A percentile compares a stretch with the other conserved stretches of the same genome.
Conservation (phyloP, 2,113 vertebrate genomes). For the Pteropus alecto region DNA sequence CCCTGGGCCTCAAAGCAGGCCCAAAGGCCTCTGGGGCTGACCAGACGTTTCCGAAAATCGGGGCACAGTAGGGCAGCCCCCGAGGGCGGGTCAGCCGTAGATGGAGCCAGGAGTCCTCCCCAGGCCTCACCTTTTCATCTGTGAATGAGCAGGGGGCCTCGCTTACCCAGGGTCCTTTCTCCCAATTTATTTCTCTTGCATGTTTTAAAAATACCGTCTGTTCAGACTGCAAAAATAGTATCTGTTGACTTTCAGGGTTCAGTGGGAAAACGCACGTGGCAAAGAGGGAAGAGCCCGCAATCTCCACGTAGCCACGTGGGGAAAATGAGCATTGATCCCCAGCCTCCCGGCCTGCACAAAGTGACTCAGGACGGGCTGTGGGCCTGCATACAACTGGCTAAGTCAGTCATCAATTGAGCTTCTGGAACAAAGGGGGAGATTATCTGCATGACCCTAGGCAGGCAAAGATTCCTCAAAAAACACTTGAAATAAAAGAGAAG, state of each 20-base stretch:
- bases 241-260: not conserved
- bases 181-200: not conserved
- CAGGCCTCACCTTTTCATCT: too few species aligned
- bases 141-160: not conserved
- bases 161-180: not conserved
- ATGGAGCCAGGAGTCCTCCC: too few species aligned
- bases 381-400: too few species aligned
- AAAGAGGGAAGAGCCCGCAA: not conserved
- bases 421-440: not conserved
- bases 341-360: not conserved
- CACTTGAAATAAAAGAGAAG: not conserved
- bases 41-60: not conserved
- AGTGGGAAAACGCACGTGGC: not conserved
- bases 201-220: not conserved
- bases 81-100: too few species aligned
- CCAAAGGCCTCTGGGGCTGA: not conserved
- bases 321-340: not conserved
- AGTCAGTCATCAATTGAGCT: too few species aligned
- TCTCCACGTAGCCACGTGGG: not conserved
- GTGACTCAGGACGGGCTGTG: not conserved
- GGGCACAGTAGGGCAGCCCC: too few species aligned
- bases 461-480: not conserved
- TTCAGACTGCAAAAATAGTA: not conserved
- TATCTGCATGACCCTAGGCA: not conserved
- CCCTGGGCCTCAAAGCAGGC: not conserved